Evolutionary conservation across 2,797 vertebrate genomes (phyloP), one percentile per base, ranked within the genome.

Genomic region (Peromyscus melanophrys): DNA sequence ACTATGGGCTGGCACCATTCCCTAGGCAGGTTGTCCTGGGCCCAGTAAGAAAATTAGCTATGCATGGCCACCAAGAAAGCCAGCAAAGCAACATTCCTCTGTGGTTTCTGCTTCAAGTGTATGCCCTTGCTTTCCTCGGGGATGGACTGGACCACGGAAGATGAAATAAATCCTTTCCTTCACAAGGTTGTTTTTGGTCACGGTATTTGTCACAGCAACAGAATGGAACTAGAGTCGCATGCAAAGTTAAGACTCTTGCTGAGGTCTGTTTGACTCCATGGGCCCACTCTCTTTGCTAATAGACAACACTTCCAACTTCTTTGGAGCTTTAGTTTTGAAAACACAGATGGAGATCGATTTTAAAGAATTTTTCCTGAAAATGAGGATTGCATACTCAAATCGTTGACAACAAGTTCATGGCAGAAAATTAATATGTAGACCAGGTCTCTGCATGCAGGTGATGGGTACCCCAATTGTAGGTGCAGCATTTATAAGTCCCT

Each of bases 311-410:
- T n/a, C 49, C 52, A 87, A 91, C 57, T 94, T 94, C 55, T 46
- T 94, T 49, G 77, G 92, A 67, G 43, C n/a, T 31, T 59, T 84
- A 21, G 86, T 83, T 75, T n/a, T 0, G 81, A 89, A 90, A 95
- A 91, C 10, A 13, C 6, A 85, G 46, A 6, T 75, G 37, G 78
- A 91, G 65, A 75, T 91, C 34, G 76, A 75, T 75, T 92, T 89
- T 63, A 52, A 97, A 93, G 23, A 49, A 69, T 57, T 71, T 93
- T 93, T 87, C 12, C 73, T 59, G 76, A 59, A 92, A 95, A 85
- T 34, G 19, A 96, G 40, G 59, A 93, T 25, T 80, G 3, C 17
- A 59, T 19, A 65, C 43, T 37, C 49, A 65, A 76, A 29, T 85
- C 52, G 88, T 80, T 88, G 40, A 55, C 71, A n/a, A n/a, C n/a